These are phyloP conservation scores for Leguminivora glycinivorella DNA, from an alignment of 1,140 invertebrate species.

Conservation along the genomic window DNA sequence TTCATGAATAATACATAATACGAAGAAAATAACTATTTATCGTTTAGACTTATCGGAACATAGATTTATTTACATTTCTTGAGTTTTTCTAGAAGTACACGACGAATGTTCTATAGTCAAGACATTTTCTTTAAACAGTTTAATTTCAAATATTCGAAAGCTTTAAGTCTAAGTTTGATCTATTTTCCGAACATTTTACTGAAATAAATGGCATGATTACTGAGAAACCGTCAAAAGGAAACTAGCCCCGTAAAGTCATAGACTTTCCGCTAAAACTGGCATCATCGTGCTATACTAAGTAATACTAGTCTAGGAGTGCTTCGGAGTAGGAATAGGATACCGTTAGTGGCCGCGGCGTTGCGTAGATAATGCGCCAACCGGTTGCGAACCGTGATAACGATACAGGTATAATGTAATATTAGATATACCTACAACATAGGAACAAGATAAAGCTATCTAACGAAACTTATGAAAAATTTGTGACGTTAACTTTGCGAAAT, in stretches of 20 bases:
- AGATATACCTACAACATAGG: constrained; percentile 11
- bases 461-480: neutral
- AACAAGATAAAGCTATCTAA: constrained; percentile 21
- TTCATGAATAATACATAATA: constrained; percentile 28
- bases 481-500: neutral
- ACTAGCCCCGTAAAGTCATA: constrained; percentile 40
- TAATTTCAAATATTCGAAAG: too few species aligned
- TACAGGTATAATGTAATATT: constrained; percentile 33
- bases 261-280: constrained; percentile 51
- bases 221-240: constrained; percentile 30
- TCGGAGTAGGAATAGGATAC: constrained; percentile 45
- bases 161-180: too few species aligned
- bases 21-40: constrained; percentile 9
- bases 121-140: too few species aligned
- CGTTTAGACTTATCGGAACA: neutral
- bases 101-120: too few species aligned
- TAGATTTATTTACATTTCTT: neutral
- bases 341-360: constrained; percentile 57
- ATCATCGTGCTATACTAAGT: constrained; percentile 31
- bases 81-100: neutral
- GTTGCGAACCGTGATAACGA: constrained; percentile 50
- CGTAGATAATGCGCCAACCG: constrained; percentile 58
- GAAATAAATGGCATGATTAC: neutral
- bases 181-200: neutral
- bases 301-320: constrained; percentile 48